These are phyloP conservation scores for Dromaius novaehollandiae DNA, from an alignment of 2,113 vertebrate species.

Conservation along the genomic window DNA sequence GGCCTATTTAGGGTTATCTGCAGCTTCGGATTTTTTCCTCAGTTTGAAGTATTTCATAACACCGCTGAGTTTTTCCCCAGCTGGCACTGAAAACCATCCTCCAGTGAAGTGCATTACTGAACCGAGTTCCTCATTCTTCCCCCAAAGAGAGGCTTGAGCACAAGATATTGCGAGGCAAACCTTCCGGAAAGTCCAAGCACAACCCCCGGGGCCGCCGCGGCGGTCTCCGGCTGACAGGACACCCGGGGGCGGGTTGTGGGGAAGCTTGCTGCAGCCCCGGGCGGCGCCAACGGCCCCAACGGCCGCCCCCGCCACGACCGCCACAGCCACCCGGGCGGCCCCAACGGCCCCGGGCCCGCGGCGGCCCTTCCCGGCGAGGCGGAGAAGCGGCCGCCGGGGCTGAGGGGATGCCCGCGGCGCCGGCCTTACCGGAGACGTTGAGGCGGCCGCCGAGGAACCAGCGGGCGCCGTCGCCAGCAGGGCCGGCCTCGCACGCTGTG, in stretches of 20 bases:
- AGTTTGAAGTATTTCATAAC: neutral
- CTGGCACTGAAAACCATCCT: neutral
- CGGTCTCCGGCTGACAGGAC: too few relatives aligned
- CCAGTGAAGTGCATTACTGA: neutral
- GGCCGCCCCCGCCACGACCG: too few relatives aligned
- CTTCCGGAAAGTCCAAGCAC: neutral
- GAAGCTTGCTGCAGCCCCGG: too few relatives aligned
- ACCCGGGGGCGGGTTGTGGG: too few relatives aligned
- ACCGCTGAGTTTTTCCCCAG: neutral
- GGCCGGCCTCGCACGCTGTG: conserved; percentile 77
- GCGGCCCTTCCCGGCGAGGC: neutral
- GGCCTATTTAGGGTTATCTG: neutral
- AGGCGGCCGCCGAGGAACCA: conserved; percentile 90
- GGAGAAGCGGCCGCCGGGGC: neutral
- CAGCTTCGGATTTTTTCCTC: neutral
- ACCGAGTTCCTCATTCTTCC: neutral
- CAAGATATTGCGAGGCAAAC: accelerated
- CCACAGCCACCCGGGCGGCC: too few relatives aligned
- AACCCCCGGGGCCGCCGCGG: too few relatives aligned
- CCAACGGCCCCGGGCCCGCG: too few relatives aligned
- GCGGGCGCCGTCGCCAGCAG: conserved; percentile 72
- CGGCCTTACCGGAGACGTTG: conserved; percentile 87
- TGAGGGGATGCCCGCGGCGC: neutral
- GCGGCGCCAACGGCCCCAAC: too few relatives aligned
- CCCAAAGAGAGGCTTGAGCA: too few relatives aligned